Base-by-base conservation (phyloP, 1,140 invertebrate genomes). In the Ceratina japonica region DNA sequence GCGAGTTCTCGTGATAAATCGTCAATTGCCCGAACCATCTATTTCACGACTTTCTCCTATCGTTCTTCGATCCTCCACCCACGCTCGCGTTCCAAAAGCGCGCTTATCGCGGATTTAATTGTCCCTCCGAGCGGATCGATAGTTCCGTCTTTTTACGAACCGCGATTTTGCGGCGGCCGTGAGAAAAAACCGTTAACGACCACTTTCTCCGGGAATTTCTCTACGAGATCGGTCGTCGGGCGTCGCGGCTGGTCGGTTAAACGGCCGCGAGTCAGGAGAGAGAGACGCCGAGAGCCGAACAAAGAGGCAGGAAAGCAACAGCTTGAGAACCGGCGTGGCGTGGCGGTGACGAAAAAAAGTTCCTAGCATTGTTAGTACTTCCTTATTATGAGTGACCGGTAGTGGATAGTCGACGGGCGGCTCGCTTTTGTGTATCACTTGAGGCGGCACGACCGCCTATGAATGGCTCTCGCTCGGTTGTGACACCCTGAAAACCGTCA, bases 341-440 rank as follows among this genome's bases (percentile, higher is more conserved):
- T 31, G 27, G 27, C 27, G 31, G 54, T 75, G 61, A 54, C 69
- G 70, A 83, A 75, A 83, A 84, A 71, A 83, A 72, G 81, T 83
- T 84, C 52, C 72, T 81, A 75, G 82, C 78, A 84, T 85, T 85
- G 83, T 85, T 68, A 52, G 69, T 76, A 85, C 83, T 85, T 85
- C 82, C 83, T 85, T 85, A 85, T 85, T 85, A 85, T 75, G 83
- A 84, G 51, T 68, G 83, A 71, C 83, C 83, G 79, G 83, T 85
- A 85, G 83, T 84, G 65, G 78, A 80, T 54, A 59, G 54, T 58
- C 63, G 62, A 44, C 61, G 82, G 82, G 65, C 79, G 82, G 75
- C 49, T 10, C 61, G 83, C 83, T 65, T 85, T 85, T 85, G 84
- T 85, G 66, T 79, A 84, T 85, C 82, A 85, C 84, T 85, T 85